Conservation (phyloP, 2,113 vertebrate genomes). For the Pleuronectes platessa region DNA sequence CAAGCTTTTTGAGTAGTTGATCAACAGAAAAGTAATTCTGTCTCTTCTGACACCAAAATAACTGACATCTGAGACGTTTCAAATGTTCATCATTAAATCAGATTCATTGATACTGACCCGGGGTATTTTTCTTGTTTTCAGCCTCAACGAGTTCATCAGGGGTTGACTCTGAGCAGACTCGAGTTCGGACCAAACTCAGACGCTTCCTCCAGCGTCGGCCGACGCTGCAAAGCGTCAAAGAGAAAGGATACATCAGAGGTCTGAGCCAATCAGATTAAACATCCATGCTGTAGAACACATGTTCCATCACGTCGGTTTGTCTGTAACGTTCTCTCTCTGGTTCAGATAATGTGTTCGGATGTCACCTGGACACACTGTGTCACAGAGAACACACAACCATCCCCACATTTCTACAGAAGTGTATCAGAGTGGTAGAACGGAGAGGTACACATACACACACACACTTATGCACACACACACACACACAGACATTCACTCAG, state of each 20-base stretch:
- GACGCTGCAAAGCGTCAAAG: conserved; percentile 90
- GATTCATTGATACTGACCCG: neutral
- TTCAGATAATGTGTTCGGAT: conserved; percentile 93
- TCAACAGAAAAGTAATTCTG: too few species aligned
- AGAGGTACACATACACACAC: conserved; percentile 82
- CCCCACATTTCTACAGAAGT: conserved; percentile 89
- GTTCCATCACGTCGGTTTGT: neutral
- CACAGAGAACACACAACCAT: conserved; percentile 85
- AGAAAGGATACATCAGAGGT: conserved; percentile 94
- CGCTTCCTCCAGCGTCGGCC: conserved; percentile 91
- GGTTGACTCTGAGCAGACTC: conserved; percentile 82
- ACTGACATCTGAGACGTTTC: too few species aligned
- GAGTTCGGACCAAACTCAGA: conserved; percentile 86
- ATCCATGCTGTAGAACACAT: neutral
- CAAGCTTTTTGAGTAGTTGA: neutral
- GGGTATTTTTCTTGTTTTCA: neutral
- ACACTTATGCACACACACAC: neutral
- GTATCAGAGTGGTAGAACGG: conserved; percentile 88
- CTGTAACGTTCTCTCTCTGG: neutral
- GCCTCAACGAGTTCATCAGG: conserved; percentile 23
- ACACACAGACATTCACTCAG: too few species aligned
- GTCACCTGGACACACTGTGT: conserved; percentile 87
- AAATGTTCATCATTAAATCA: neutral
- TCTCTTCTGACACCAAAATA: too few species aligned
- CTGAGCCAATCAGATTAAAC: neutral